phyloP scores from a whole-genome alignment of 2,888 invertebrate genomes.

The Monoplex corrugatus region DNA sequence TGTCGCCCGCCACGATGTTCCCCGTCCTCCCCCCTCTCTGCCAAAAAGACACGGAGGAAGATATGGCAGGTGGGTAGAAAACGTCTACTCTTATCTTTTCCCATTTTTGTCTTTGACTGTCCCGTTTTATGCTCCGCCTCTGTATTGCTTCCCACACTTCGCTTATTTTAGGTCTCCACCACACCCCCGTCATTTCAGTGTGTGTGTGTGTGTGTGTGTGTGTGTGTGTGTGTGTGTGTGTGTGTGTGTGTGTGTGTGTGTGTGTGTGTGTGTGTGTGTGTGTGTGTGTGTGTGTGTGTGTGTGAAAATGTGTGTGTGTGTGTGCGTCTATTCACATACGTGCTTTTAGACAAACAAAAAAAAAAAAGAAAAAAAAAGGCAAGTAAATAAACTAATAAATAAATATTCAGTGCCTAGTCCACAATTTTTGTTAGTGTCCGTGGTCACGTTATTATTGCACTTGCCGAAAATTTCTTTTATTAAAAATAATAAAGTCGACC shows the following conservation, averaged over 20 bases:
- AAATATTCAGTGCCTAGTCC: too few species aligned
- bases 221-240: conserved; percentile 42
- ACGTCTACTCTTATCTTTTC: background rate
- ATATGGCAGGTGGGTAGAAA: conserved; percentile 71
- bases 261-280: conserved; percentile 25
- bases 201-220: conserved; percentile 43
- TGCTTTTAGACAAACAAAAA: too few species aligned
- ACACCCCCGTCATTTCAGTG: background rate
- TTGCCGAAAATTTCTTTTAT: too few species aligned
- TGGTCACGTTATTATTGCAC: too few species aligned
- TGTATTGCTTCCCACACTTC: background rate
- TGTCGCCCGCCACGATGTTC: conserved; percentile 82
- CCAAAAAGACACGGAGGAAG: conserved; percentile 75
- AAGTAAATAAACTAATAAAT: too few species aligned
- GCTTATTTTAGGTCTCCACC: background rate
- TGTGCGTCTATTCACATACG: background rate
- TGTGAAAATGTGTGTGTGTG: background rate
- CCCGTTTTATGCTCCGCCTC: background rate
- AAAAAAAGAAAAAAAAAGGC: too few species aligned
- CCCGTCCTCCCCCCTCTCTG: conserved; percentile 81
- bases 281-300: conserved; percentile 23
- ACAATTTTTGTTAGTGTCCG: too few species aligned
- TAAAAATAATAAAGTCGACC: too few species aligned
- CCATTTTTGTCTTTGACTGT: too few species aligned
- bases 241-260: conserved; percentile 14